These are phyloP conservation scores for Venustaconcha ellipsiformis DNA, from an alignment of 1,140 invertebrate genomes.

Conservation along the genomic window DNA sequence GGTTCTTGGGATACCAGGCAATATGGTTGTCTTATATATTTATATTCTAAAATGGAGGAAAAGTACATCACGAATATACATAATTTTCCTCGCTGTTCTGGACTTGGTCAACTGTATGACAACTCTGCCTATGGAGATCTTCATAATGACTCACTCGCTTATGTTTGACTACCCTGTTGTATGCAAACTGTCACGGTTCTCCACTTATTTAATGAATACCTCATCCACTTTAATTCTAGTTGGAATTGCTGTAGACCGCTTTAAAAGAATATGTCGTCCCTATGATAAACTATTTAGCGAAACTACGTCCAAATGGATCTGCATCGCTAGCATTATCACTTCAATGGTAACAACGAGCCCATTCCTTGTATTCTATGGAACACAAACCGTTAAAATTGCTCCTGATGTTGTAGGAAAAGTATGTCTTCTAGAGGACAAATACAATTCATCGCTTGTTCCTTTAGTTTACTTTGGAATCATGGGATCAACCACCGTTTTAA, in stretches of 20 bases:
- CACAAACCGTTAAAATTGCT: constrained; percentile 5
- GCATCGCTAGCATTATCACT: constrained; percentile 11
- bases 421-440: constrained; percentile 19
- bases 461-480: constrained; percentile 13
- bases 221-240: constrained; percentile 21
- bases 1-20: constrained; percentile 32
- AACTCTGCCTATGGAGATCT: constrained; percentile 28
- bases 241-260: constrained; percentile 24
- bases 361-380: constrained; percentile 18
- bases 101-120: constrained; percentile 25
- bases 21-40: constrained; percentile 25
- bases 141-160: constrained; percentile 15
- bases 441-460: constrained; percentile 10
- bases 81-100: constrained; percentile 26
- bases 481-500: constrained; percentile 11
- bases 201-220: constrained; percentile 25
- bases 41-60: constrained; percentile 28
- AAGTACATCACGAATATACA: constrained; percentile 30
- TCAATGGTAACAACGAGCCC: constrained; percentile 12
- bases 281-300: constrained; percentile 13
- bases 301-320: constrained; percentile 21
- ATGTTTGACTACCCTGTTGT: constrained; percentile 13
- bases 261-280: constrained; percentile 22
- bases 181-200: constrained; percentile 25
- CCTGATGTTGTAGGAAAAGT: neutral